Evolutionary conservation across 2,113 vertebrate genomes (phyloP).

Genomic region (Zosterops hypoxanthus): DNA sequence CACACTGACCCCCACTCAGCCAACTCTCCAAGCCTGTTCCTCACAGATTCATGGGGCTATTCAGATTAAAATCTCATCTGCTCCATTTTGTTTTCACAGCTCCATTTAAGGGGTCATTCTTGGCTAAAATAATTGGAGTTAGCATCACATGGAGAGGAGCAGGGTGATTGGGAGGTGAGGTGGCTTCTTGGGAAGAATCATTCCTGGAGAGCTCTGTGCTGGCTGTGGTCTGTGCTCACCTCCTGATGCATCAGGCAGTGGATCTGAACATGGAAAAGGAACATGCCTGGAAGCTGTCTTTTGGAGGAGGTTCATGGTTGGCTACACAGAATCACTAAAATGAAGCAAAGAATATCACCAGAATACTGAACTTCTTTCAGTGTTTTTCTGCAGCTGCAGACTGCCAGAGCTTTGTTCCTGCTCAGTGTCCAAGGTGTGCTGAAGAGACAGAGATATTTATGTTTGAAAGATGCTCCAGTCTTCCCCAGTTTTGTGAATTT

Average conservation of each 20-base stretch:
- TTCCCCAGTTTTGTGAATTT: neutral
- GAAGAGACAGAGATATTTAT: neutral
- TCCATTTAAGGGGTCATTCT: neutral
- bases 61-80: neutral
- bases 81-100: neutral
- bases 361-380: neutral
- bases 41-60: neutral
- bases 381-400: neutral
- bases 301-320: neutral
- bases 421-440: neutral
- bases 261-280: neutral
- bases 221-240: neutral
- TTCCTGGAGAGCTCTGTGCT: neutral
- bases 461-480: neutral
- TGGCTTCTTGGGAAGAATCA: neutral
- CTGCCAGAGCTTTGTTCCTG: neutral
- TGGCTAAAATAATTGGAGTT: neutral
- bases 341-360: neutral
- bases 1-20: rapidly evolving
- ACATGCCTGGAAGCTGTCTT: neutral
- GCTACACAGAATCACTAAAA: neutral
- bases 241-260: neutral
- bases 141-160: neutral
- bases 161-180: neutral
- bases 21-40: neutral